Percentiles rank a stretch among this genome's conserved stretches.
Conservation (phyloP, 2,113 vertebrate genomes). For the Rhinoptilus africanus region DNA sequence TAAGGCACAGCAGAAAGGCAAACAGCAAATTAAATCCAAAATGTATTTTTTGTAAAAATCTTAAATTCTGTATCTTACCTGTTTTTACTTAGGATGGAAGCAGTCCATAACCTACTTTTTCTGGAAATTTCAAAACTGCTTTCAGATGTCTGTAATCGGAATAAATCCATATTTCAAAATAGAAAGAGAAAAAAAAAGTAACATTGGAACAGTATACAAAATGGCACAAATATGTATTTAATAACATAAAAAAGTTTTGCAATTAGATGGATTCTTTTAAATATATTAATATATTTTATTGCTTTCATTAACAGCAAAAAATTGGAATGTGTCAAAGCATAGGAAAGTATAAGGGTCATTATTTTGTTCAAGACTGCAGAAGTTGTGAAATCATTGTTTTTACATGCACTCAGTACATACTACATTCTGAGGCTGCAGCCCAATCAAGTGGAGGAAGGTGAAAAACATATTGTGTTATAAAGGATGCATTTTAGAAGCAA, state of each 20-base stretch:
- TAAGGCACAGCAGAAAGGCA: neutral
- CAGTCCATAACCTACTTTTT: neutral
- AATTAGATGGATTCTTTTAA: neutral
- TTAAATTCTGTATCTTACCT: neutral
- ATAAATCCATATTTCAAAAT: neutral
- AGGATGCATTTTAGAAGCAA: neutral
- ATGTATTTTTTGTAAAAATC: neutral
- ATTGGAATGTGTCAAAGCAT: neutral
- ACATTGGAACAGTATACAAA: neutral
- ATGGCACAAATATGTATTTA: neutral
- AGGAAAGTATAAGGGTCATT: neutral
- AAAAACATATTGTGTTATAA: neutral
- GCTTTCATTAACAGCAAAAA: neutral
- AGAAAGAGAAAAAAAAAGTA: neutral
- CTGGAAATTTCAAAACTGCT: neutral
- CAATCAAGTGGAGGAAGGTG: neutral
- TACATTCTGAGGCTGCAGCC: neutral
- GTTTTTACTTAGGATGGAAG: neutral
- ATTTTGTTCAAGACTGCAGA: neutral
- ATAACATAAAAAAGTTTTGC: neutral
- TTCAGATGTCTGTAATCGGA: neutral
- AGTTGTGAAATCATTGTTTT: neutral
- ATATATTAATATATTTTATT: neutral
- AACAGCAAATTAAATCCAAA: neutral
- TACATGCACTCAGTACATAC: accelerated